A percentile compares a stretch with the other conserved stretches of the same genome.
Conservation (phyloP, 2,888 invertebrate genomes). For the Leucozona laternaria region DNA sequence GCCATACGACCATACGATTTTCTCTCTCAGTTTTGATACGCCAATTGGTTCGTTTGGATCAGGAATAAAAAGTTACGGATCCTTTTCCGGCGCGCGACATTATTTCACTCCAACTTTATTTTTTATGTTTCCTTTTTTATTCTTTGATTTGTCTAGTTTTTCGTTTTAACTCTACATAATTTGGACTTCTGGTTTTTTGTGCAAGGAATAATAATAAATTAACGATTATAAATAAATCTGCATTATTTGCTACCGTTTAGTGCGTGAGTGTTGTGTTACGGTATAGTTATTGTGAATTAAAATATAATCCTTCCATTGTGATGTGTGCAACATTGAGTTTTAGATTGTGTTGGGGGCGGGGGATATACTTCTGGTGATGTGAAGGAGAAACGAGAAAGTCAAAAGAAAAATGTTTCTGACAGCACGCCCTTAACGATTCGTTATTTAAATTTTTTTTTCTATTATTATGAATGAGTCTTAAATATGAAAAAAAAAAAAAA, state of each 20-base stretch:
- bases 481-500: background rate
- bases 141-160: conserved; percentile 12
- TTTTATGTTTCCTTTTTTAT: conserved; percentile 53
- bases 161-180: background rate
- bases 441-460: background rate
- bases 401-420: conserved; percentile 21
- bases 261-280: conserved; percentile 13
- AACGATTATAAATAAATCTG: conserved; percentile 5
- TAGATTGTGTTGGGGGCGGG: background rate
- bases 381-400: conserved; percentile 19
- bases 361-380: background rate
- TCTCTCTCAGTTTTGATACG: conserved; percentile 73
- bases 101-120: conserved; percentile 68
- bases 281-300: conserved; percentile 35
- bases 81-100: conserved; percentile 64
- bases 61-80: conserved; percentile 57
- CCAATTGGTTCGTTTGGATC: conserved; percentile 72
- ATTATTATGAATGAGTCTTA: conserved; percentile 27
- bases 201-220: background rate
- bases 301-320: conserved; percentile 2
- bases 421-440: conserved; percentile 4
- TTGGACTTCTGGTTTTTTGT: background rate
- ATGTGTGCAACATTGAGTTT: conserved; percentile 17
- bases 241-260: conserved; percentile 10
- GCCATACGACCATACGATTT: conserved; percentile 47